Base-by-base conservation (phyloP, 2,797 vertebrate species). In the Apodemus agrarius region DNA sequence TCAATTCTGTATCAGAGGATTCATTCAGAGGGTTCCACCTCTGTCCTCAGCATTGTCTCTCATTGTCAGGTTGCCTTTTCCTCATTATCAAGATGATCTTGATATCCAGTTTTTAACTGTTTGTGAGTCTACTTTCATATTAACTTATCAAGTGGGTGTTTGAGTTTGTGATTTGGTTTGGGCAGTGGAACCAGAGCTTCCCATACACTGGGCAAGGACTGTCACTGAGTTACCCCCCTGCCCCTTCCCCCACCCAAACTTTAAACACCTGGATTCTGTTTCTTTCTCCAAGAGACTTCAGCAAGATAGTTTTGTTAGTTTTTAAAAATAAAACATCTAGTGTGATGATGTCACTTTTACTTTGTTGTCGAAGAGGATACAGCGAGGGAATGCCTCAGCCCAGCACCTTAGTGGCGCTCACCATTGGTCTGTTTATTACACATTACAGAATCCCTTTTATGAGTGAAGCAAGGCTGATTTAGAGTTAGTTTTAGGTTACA, bases 71-170 rank as follows among this genome's bases (percentile, higher is more conserved):
- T 95, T 75, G 52, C 7, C 94, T 95, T 92, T 93, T 1, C 49
- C 59, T 24, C 37, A 72, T 91, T 87, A 34, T 87, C 37, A 92
- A 87, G 74, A 80, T 26, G 40, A 11, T 90, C 95, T 96, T 94
- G 21, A 90, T 74, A 65, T 85, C 46, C 75, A 63, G 43, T 74
- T 89, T 75, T 49, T 65, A 81, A 69, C 88, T 91, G 3, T 46
- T 10, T 88, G 13, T 72, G 89, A 79, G 4, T 75, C 52, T 69
- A 54, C 46, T 87, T 91, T 89, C 8, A 81, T 75, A 81, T 75
- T 57, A 86, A 52, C 57, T 83, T 92, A n/a, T 72, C 46, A 87
- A 0, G 59, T 76, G 37, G 40, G 0, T 34, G 14, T 84, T 89
- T 85, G 87, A 95, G 34, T 65, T 29, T 52, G 34, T 37, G 59